Evolutionary conservation across 30 jellyfish, hydroid and myxozoan species (phyloP), one percentile per base, ranked within the genome.

Genomic region (Catostylus mosaicus): DNA sequence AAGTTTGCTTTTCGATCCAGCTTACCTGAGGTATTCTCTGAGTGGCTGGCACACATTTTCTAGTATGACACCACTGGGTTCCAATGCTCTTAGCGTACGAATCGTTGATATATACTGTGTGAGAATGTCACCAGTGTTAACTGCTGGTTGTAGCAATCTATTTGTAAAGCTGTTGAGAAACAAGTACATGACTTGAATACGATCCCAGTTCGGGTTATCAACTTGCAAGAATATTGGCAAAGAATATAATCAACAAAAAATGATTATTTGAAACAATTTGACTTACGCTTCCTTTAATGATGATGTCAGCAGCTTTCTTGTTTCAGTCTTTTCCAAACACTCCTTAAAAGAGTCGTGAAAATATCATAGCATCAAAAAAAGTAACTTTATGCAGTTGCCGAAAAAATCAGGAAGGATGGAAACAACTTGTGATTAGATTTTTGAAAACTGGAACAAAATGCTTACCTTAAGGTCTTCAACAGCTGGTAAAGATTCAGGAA

Each of bases 401-500:
- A 9, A 16, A 6, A 43, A 16, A 6, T 43, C 14, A 16, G 16
- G 16, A 43, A 43, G 16, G 54, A 43, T 43, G 8, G 54, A 43
- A 43, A 43, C 54, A 43, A 43, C 54, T 43, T 16, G 8, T 43
- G 54, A 43, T 43, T 6, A 43, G 16, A 9, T 6, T 9, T 16
- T 43, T 43, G 23, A 52, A 22, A 52, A 52, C 19, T 52, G 48
- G 35, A 14, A 71, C 38, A 30, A 51, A 20, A 16, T 16, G 14
- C 80, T 57, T 35, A 94, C 99, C 99, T 85, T 89, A 30, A 95
- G 83, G 75, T 95, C 99, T 35, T 78, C 85, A 45, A 95, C 70
- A 7, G 99, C 97, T 18, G 99, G 99, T 0, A 86, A 85, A 10
- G 99, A 95, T 71, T 95, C 99, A 30, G 99, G 99, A 80, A 89